Conservation (phyloP, 2,888 invertebrate genomes). For the Dasysyrphus albostriatus region DNA sequence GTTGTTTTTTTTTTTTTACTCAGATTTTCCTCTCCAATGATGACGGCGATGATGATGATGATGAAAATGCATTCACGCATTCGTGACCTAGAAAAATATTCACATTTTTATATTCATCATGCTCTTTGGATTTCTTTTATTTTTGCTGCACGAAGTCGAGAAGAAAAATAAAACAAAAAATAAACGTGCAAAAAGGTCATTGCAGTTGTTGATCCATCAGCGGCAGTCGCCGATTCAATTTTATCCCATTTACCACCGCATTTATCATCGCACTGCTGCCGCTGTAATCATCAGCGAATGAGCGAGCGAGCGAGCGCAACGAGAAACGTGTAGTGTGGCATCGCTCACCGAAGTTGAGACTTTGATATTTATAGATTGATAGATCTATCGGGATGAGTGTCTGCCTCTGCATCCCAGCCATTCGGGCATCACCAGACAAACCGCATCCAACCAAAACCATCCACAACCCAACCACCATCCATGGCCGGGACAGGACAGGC, state of each 20-base stretch:
- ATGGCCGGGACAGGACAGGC: slow-evolving; percentile 18
- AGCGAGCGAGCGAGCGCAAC: slow-evolving; percentile 15
- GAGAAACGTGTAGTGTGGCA: slow-evolving; percentile 16
- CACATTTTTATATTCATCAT: slow-evolving; percentile 43
- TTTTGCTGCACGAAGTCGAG: slow-evolving; percentile 15
- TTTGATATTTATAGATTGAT: slow-evolving; percentile 74
- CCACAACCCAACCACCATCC: slow-evolving; percentile 26
- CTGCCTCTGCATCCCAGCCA: slow-evolving; percentile 40
- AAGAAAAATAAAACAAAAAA: slow-evolving; percentile 18
- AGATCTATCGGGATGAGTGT: slow-evolving; percentile 59
- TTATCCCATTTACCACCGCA: slow-evolving; percentile 66
- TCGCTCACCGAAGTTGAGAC: slow-evolving; percentile 31
- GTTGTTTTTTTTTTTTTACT: slow-evolving; percentile 4
- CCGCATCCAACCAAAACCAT: slow-evolving; percentile 30
- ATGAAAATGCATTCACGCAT: slow-evolving; percentile 74
- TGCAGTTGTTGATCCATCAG: slow-evolving; percentile 70
- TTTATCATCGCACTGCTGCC: slow-evolving; percentile 61
- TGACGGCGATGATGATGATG: slow-evolving; percentile 44
- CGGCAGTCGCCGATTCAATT: slow-evolving; percentile 67
- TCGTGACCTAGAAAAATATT: slow-evolving; percentile 74
- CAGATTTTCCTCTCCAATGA: slow-evolving; percentile 44
- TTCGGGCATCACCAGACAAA: slow-evolving; percentile 42
- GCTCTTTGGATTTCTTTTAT: slow-evolving; percentile 51
- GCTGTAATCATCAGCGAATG: slow-evolving; percentile 48
- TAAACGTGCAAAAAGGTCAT: slow-evolving; percentile 63